Conservation (phyloP, 1,140 invertebrate species). For the Idris sp. region DNA sequence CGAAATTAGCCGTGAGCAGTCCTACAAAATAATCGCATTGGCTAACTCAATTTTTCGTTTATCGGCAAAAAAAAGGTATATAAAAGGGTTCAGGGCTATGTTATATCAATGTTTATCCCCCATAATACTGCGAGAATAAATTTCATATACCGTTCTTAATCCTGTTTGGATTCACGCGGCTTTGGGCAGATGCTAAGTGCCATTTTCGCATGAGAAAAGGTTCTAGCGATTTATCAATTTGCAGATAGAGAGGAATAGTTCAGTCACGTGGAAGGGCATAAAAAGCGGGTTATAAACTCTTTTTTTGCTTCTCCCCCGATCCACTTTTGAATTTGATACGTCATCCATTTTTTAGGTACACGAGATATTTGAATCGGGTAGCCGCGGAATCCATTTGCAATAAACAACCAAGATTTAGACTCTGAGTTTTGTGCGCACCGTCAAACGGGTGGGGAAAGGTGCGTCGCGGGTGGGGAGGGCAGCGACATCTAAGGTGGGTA, state of each 20-base stretch:
- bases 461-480: conserved; percentile 24
- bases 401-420: conserved; percentile 77
- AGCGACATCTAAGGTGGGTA: conserved; percentile 72
- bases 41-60: conserved; percentile 76
- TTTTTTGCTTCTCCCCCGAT: conserved; percentile 18
- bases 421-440: conserved; percentile 33
- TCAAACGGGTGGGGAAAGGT: conserved; percentile 8
- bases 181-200: conserved; percentile 59
- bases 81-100: conserved; percentile 29
- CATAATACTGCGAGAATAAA: conserved; percentile 47
- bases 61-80: conserved; percentile 63
- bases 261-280: conserved; percentile 12
- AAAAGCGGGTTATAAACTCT: conserved; percentile 44
- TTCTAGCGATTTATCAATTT: conserved; percentile 47
- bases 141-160: conserved; percentile 62
- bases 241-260: conserved; percentile 22
- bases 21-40: conserved; percentile 72
- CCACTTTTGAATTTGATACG: conserved; percentile 42
- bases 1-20: conserved; percentile 47
- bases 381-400: conserved; percentile 78
- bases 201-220: conserved; percentile 58
- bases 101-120: conserved; percentile 60
- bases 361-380: too few relatives aligned
- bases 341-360: too few relatives aligned
- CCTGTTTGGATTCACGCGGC: conserved; percentile 61